Base-by-base conservation (phyloP, 2,888 invertebrate genomes). In the Bruchidius siliquastri region DNA sequence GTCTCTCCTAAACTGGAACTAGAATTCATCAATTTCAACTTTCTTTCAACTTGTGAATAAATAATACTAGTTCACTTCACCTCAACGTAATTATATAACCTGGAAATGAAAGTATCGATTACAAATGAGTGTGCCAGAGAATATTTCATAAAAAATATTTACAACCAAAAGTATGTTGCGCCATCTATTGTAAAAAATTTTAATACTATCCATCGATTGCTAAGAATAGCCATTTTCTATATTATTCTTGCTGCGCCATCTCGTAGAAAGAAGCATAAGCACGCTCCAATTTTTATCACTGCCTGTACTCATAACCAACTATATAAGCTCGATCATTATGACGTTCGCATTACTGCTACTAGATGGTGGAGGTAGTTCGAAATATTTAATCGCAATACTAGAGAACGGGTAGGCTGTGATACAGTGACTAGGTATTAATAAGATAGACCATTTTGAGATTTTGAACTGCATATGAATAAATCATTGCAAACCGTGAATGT, bases 171-270 rank as follows among this genome's bases (percentile, higher is more conserved):
- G 78, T 75, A 76, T 75, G 76, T 22, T 74, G 66, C 74, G 79
- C 78, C 80, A 81, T 79, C 79, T 80, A 77, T 76, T 78, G 77
- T 73, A 77, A 78, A 78, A 80, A 79, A 79, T 80, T 76, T 78
- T 77, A 80, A 80, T 74, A 75, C 71, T 70, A 20, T 72, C 67
- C 67, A 69, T 72, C 71, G 73, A 75, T 67, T 4, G 8, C 26
- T 67, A 67, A 2, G 10, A 67, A 20, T 2, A 67, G 10, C 3
- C 3, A 67, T 4, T 67, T 10, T 67, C 20, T 20, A 6, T n/a
- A 4, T 67, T 67, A 20, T 2, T 67, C 67, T 4, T 10, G 21
- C n/a, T 6, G 67, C 67, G 67, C 67, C 67, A 67, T 67, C 67
- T 67, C n/a, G 4, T 10, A 4, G 10, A 20, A 2, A 10, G n/a